Evolutionary conservation across 2,888 invertebrate species (phyloP).

Genomic region (Anthoptus insignis): DNA sequence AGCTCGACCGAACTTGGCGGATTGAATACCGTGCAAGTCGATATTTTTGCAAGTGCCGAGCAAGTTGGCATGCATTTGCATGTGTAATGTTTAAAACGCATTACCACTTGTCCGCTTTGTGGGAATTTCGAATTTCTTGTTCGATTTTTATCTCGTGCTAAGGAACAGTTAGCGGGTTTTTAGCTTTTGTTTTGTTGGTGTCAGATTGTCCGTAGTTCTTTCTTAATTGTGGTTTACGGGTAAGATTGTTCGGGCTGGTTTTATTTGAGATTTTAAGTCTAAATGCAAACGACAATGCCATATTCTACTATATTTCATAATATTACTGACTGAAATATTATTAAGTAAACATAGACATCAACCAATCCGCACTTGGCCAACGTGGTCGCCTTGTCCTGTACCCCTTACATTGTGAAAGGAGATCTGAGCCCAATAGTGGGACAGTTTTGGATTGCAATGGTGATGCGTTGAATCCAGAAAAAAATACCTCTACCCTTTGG

Average conservation of each 20-base stretch:
- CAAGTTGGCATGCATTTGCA: constrained; percentile 76
- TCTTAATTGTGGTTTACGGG: constrained; percentile 2
- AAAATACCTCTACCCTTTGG: too few species aligned
- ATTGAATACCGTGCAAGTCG: neutral
- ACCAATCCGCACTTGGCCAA: too few species aligned
- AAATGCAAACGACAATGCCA: neutral
- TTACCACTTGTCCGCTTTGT: constrained; percentile 67
- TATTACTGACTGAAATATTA: too few species aligned
- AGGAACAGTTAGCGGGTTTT: constrained; percentile 55
- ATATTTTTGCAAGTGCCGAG: constrained; percentile 62
- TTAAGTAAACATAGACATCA: too few species aligned
- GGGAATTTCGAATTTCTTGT: constrained; percentile 66
- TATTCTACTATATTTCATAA: too few species aligned
- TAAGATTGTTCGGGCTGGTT: neutral
- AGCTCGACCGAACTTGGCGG: constrained; percentile 28
- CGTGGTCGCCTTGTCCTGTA: too few species aligned
- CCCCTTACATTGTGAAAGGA: too few species aligned
- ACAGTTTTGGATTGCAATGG: too few species aligned
- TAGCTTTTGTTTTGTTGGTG: constrained; percentile 40
- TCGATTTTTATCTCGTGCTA: constrained; percentile 74
- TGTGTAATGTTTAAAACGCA: constrained; percentile 75
- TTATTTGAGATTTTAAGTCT: neutral
- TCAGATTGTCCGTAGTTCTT: constrained; percentile 3
- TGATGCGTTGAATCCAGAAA: too few species aligned
- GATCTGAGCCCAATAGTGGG: too few species aligned